phyloP scores from a whole-genome alignment of 2,797 vertebrate species.

The Morelia viridis region DNA sequence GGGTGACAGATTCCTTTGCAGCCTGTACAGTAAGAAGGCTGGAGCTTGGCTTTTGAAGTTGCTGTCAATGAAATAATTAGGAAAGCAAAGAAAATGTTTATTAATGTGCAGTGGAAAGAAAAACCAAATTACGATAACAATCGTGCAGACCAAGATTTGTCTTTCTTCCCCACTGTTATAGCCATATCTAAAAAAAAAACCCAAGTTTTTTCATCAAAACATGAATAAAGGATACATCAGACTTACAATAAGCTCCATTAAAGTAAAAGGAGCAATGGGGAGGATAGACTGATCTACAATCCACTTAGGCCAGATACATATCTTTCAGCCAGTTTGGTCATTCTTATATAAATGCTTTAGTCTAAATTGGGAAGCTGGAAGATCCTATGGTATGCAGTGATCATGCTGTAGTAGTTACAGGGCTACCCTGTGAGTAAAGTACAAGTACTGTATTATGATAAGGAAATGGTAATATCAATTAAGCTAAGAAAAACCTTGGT shows the following conservation, averaged over 20 bases:
- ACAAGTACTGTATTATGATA: not conserved
- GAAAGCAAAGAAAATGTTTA: conserved; percentile 51
- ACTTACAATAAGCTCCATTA: not conserved
- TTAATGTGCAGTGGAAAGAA: conserved; percentile 38
- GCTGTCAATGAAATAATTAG: conserved; percentile 43
- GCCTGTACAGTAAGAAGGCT: conserved; percentile 40
- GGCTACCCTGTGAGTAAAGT: conserved; percentile 12
- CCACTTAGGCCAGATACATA: not conserved
- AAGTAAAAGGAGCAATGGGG: not conserved
- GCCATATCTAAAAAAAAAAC: not conserved
- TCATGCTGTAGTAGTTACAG: conserved; percentile 1
- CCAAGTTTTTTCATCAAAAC: not conserved
- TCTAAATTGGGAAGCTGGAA: not conserved
- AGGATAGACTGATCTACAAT: not conserved
- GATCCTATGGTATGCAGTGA: not conserved
- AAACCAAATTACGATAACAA: conserved; percentile 14
- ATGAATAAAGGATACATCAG: not conserved
- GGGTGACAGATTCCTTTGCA: conserved; percentile 44
- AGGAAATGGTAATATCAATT: not conserved
- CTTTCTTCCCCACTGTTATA: not conserved
- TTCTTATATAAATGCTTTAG: not conserved
- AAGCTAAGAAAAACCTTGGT: not conserved
- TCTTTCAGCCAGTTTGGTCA: not conserved
- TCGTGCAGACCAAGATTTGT: not conserved
- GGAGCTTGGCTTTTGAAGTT: conserved; percentile 58